Percentiles rank a stretch among this genome's conserved stretches.
These are phyloP conservation scores for Eurytoma adleriae DNA, from an alignment of 2,888 invertebrate genomes.

Conservation along the genomic window DNA sequence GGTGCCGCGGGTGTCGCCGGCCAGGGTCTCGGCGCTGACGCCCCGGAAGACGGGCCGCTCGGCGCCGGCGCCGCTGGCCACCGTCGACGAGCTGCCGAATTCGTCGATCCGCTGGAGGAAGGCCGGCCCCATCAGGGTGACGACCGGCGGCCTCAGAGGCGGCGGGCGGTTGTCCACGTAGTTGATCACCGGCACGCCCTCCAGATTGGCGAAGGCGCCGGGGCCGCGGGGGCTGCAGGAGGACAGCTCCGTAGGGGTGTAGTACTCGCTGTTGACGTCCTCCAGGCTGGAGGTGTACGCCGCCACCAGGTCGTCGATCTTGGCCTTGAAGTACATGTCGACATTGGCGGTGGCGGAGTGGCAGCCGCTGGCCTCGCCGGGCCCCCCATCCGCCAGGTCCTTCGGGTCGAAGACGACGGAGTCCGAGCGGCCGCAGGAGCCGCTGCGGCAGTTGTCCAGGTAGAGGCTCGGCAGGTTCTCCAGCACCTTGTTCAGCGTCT, in stretches of 20 bases:
- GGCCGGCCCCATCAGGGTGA: conserved; percentile 48
- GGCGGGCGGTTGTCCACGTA: conserved; percentile 79
- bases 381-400: conserved; percentile 72
- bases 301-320: conserved; percentile 80
- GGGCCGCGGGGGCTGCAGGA: conserved; percentile 73
- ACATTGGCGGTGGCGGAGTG: conserved; percentile 77
- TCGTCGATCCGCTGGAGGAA: conserved; percentile 64
- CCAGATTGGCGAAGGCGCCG: conserved; percentile 71
- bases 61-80: conserved; percentile 58
- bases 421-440: conserved; percentile 86
- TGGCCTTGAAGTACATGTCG: conserved; percentile 83
- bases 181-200: conserved; percentile 82
- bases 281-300: conserved; percentile 77
- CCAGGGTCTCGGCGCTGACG: conserved; percentile 77
- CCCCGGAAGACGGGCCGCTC: conserved; percentile 77
- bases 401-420: conserved; percentile 84
- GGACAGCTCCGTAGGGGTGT: conserved; percentile 87
- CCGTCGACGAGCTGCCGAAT: conserved; percentile 63
- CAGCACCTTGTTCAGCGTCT: conserved; percentile 93
- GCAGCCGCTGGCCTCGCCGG: conserved; percentile 12
- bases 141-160: conserved; percentile 55
- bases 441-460: conserved; percentile 94
- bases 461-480: conserved; percentile 94
- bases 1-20: conserved; percentile 65
- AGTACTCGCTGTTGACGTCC: conserved; percentile 83